Evolutionary conservation across 2,113 vertebrate species (phyloP).

Genomic region (Myotis davidii): DNA sequence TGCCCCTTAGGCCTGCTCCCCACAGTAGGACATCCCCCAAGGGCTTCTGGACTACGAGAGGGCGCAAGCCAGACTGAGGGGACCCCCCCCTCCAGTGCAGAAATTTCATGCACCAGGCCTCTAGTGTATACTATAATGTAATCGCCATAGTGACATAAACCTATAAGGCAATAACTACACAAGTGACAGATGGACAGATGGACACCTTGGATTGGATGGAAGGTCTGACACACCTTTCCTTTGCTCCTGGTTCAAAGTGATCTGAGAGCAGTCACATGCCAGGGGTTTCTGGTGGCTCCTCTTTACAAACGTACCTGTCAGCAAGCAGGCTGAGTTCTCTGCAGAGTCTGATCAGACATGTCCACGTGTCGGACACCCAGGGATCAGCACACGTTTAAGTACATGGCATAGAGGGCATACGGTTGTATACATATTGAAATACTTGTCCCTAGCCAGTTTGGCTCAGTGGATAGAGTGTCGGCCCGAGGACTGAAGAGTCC

Average conservation of each 20-base stretch:
- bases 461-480: too few species aligned
- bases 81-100: too few species aligned
- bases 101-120: too few species aligned
- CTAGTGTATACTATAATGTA: too few species aligned
- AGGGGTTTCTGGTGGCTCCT: neutral
- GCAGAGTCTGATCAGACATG: neutral
- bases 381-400: neutral
- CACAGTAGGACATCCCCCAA: too few species aligned
- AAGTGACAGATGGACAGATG: neutral
- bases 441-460: neutral
- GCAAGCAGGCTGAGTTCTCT: neutral
- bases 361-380: neutral
- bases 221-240: neutral
- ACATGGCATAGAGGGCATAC: neutral
- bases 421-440: neutral
- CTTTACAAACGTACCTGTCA: neutral
- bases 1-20: too few species aligned
- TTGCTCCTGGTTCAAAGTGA: neutral
- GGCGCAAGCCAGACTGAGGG: too few species aligned
- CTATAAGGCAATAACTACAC: neutral
- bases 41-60: too few species aligned
- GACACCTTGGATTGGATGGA: neutral
- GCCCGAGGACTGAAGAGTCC: too few species aligned
- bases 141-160: neutral
- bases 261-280: neutral